These are phyloP conservation scores for Mus musculus DNA, from an alignment of 2,113 vertebrate genomes.

Conservation along the genomic window DNA sequence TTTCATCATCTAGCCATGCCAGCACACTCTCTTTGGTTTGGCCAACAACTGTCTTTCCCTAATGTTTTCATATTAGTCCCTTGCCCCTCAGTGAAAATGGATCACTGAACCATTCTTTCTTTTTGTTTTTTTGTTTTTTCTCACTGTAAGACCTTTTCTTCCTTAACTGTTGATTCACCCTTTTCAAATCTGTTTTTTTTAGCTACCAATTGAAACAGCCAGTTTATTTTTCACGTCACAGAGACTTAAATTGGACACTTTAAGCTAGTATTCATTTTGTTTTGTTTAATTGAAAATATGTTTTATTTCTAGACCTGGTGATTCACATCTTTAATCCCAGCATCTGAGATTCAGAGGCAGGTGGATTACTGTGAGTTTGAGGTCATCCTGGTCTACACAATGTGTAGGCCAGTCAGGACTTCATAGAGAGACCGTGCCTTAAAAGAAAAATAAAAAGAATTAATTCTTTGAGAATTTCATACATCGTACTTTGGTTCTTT, in stretches of 20 bases:
- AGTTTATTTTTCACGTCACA: neutral
- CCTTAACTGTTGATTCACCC: neutral
- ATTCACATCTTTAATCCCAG: neutral
- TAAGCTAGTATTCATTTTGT: neutral
- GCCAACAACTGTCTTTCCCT: neutral
- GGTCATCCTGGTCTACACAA: neutral
- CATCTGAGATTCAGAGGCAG: neutral
- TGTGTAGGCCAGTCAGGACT: neutral
- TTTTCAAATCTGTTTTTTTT: constrained; percentile 38
- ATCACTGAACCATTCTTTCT: neutral
- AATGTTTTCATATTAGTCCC: neutral
- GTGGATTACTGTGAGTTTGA: neutral
- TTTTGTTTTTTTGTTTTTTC: neutral
- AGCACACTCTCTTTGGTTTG: neutral
- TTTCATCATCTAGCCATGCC: neutral
- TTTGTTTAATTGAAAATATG: neutral
- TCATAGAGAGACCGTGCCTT: neutral
- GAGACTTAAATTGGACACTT: neutral
- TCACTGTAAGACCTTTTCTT: neutral
- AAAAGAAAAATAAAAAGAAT: neutral
- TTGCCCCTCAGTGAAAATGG: neutral
- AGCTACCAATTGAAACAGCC: neutral
- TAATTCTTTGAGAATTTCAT: neutral
- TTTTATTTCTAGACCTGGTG: neutral
- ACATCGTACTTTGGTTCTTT: neutral